Conservation (phyloP, 2,888 invertebrate genomes). For the Campoplex capitator region DNA sequence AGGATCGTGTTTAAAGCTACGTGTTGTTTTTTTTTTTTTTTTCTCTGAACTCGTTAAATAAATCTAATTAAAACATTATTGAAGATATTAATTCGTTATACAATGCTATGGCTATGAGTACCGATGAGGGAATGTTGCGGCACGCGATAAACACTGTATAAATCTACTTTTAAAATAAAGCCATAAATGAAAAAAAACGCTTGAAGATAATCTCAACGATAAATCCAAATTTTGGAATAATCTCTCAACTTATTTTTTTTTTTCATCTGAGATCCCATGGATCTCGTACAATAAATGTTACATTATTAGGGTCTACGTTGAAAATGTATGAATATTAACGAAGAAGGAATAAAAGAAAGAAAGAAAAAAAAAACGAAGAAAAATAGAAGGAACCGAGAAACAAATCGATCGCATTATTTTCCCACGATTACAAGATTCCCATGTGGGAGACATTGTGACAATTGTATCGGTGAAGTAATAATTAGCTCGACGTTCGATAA, state of each 20-base stretch:
- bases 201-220: constrained; percentile 29
- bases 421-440: constrained; percentile 17
- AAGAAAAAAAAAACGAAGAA: constrained; percentile 22
- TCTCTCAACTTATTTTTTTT: constrained; percentile 24
- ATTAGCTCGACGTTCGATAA: constrained; percentile 6
- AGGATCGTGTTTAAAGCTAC: constrained; percentile 41
- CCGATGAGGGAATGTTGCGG: constrained; percentile 70
- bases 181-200: constrained; percentile 15
- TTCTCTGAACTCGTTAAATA: constrained; percentile 49
- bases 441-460: constrained; percentile 15
- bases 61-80: constrained; percentile 56
- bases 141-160: constrained; percentile 62
- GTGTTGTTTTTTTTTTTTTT: constrained; percentile 31
- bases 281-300: neutral
- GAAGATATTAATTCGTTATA: constrained; percentile 43
- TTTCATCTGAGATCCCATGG: constrained; percentile 3
- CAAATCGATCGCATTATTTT: constrained; percentile 2
- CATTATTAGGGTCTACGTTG: constrained; percentile 7
- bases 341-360: constrained; percentile 10
- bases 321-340: neutral
- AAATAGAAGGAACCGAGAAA: constrained; percentile 20
- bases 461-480: constrained; percentile 10
- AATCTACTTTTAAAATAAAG: constrained; percentile 27
- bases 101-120: constrained; percentile 63
- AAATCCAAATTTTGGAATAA: constrained; percentile 46